Evolutionary conservation across 2,113 vertebrate species (phyloP).

Genomic region (Clarias batrachus): DNA sequence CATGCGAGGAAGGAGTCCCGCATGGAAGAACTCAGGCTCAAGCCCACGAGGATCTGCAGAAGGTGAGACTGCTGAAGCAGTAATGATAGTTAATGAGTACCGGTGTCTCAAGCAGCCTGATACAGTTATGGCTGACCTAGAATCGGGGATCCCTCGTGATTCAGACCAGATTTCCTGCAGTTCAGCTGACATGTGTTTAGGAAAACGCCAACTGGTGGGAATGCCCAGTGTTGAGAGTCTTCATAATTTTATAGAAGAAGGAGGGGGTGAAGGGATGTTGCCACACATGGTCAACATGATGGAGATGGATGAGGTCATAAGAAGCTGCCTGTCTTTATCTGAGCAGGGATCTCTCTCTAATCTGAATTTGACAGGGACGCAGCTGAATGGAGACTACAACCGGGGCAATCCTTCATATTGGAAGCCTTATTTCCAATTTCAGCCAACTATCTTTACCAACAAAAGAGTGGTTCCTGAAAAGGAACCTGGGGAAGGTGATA

Average conservation of each 20-base stretch:
- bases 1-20: slow-evolving; percentile 64
- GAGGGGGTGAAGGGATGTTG: slow-evolving; percentile 65
- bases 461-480: slow-evolving; percentile 86
- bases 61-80: slow-evolving; percentile 87
- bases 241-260: slow-evolving; percentile 68
- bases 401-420: slow-evolving; percentile 82
- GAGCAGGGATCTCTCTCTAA: slow-evolving; percentile 64
- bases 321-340: slow-evolving; percentile 63
- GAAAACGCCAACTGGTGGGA: slow-evolving; percentile 51
- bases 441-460: slow-evolving; percentile 86
- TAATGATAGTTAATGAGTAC: slow-evolving; percentile 82
- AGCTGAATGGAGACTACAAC: slow-evolving; percentile 62
- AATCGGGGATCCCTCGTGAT: slow-evolving; percentile 76
- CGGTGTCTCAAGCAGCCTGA: slow-evolving; percentile 66
- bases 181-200: slow-evolving; percentile 58
- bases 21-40: slow-evolving; percentile 73
- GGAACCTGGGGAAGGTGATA: slow-evolving; percentile 56
- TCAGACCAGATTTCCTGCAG: slow-evolving; percentile 76
- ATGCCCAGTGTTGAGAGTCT: slow-evolving; percentile 68
- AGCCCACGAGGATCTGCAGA: slow-evolving; percentile 82
- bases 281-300: slow-evolving; percentile 61
- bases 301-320: slow-evolving; percentile 64
- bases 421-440: slow-evolving; percentile 82
- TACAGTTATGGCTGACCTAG: slow-evolving; percentile 61
- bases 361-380: slow-evolving; percentile 62